A percentile compares a stretch with the other conserved stretches of the same genome.
phyloP scores from a whole-genome alignment of 2,888 invertebrate species.

The Zaprionus lineosus region DNA sequence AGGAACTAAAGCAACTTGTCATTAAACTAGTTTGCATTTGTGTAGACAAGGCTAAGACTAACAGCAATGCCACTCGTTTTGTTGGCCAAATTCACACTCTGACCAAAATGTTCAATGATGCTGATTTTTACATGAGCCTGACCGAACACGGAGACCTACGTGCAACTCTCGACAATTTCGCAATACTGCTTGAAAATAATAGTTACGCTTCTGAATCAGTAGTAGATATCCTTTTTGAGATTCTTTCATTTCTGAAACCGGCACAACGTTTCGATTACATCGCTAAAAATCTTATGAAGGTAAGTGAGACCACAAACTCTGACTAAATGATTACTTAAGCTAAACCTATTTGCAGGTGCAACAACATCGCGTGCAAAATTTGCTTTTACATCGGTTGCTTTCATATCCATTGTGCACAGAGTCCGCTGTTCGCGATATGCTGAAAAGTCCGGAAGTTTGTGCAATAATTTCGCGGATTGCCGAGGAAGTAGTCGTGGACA shows the following conservation, averaged over 20 bases:
- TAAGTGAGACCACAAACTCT: conserved; percentile 72
- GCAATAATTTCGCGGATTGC: conserved; percentile 75
- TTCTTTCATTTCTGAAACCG: conserved; percentile 84
- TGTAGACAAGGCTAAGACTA: conserved; percentile 84
- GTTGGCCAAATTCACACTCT: conserved; percentile 84
- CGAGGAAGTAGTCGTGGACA: conserved; percentile 65
- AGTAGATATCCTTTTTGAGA: conserved; percentile 86
- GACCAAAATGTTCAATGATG: conserved; percentile 85
- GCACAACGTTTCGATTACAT: conserved; percentile 85
- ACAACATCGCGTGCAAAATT: conserved; percentile 71
- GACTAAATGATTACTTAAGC: neutral
- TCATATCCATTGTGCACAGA: conserved; percentile 81
- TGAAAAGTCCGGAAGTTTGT: conserved; percentile 69
- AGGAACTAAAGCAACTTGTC: conserved; percentile 76
- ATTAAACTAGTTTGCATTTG: conserved; percentile 82
- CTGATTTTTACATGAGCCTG: conserved; percentile 83
- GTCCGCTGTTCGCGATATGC: conserved; percentile 73
- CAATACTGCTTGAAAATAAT: conserved; percentile 75
- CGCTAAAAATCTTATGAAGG: conserved; percentile 84
- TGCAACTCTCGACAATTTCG: conserved; percentile 70
- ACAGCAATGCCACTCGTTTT: conserved; percentile 83
- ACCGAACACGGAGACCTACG: conserved; percentile 76
- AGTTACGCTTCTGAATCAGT: conserved; percentile 84
- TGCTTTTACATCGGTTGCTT: conserved; percentile 79
- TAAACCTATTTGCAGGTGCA: conserved; percentile 55